Evolutionary conservation across 2,113 vertebrate genomes (phyloP), one percentile per base, ranked within the genome.

Genomic region (Verasper variegatus): DNA sequence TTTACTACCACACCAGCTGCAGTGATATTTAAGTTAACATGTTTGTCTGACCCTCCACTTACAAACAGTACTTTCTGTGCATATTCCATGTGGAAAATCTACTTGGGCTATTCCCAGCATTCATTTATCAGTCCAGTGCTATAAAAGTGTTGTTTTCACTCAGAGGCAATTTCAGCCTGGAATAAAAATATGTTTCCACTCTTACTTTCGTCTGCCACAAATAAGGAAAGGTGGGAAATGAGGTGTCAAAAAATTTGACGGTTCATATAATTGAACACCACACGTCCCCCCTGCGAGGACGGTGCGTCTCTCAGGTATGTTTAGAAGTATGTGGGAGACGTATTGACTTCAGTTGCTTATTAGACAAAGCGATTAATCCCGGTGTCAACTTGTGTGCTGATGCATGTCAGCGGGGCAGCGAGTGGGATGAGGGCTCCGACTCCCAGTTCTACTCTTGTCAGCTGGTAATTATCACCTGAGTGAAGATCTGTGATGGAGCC

Each of bases 301-400:
- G 8, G 75, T 47, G 18, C 54, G 71, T 86, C 76, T 71, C 74
- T 21, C 62, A 75, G 78, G 72, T 76, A 85, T 90, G 82, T 91
- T 88, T 89, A 86, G 85, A 84, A 86, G 82, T 72, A 76, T 73
- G 85, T 91, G 86, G 87, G 88, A 70, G 85, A 81, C 66, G 65
- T 51, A 61, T 79, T 76, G 78, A 56, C 74, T 76, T 64, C 8
- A 78, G 68, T 78, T 76, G 70, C 81, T 85, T 83, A 82, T 90
- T 91, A 88, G 85, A 81, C 84, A 69, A 78, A 80, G 78, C 31
- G 56, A 85, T 80, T 84, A 88, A 78, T 86, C 72, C 64, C 1
- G 66, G 47, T 87, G 89, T 82, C 89, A 87, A 78, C 85, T 84
- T 83, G 71, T 72, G 67, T 74, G 68, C 71, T 57, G 75, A 70